Conservation (phyloP, 2,888 invertebrate genomes). For the Archaeoteleia sp. region DNA sequence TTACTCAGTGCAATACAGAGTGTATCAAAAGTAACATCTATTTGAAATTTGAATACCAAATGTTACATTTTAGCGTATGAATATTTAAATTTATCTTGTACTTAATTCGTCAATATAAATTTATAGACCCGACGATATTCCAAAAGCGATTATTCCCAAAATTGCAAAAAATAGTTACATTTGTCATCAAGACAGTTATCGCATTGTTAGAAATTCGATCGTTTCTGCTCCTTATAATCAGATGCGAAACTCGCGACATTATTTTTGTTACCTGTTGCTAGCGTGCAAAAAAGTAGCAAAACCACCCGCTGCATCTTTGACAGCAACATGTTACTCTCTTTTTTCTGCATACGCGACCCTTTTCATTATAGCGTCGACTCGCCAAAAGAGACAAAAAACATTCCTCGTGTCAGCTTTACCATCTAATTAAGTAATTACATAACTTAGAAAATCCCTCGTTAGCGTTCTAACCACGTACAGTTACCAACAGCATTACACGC, state of each 20-base stretch:
- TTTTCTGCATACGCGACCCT: not conserved
- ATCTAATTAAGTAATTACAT: constrained; percentile 50
- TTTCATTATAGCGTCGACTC: constrained; percentile 20
- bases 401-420: constrained; percentile 30
- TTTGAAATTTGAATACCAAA: no score
- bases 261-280: constrained; percentile 51
- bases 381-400: constrained; percentile 32
- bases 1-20: no score
- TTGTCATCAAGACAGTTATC: no score
- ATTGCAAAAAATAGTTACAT: no score
- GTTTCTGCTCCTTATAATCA: constrained; percentile 8
- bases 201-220: constrained; percentile 18
- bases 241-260: constrained; percentile 33
- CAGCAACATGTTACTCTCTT: constrained; percentile 6
- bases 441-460: constrained; percentile 48
- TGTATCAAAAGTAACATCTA: no score
- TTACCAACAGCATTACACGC: constrained; percentile 29
- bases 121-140: no score
- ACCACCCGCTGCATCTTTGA: constrained; percentile 14
- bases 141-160: no score
- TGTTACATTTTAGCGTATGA: no score
- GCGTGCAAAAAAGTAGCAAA: constrained; percentile 23
- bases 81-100: no score
- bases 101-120: no score
- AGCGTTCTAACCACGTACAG: constrained; percentile 41